A percentile compares a stretch with the other conserved stretches of the same genome.
phyloP scores from a whole-genome alignment of 2,113 vertebrate genomes.

The Channa maculata region DNA sequence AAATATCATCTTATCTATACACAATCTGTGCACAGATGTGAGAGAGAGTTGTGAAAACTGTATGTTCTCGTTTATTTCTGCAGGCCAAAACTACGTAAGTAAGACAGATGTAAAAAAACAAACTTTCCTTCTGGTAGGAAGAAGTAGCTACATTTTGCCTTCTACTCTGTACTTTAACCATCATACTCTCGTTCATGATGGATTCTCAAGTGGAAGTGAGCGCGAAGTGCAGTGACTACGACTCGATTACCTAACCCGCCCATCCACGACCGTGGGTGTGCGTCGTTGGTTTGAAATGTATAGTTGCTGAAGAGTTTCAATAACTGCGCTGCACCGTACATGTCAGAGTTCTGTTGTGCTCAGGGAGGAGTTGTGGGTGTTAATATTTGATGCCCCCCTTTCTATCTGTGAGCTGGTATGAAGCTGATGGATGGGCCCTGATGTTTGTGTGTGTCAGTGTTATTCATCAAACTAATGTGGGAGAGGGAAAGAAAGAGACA shows the following conservation, averaged over 20 bases:
- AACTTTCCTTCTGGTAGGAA: too few relatives aligned
- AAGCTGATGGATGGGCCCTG: conserved; percentile 62
- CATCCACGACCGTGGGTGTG: conserved; percentile 7
- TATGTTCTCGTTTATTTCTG: too few relatives aligned
- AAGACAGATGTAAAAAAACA: background rate
- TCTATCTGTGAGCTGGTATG: conserved; percentile 44
- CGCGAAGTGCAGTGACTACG: background rate
- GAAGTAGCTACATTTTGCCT: background rate
- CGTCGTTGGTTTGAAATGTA: conserved; percentile 45
- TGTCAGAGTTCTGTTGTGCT: conserved; percentile 52
- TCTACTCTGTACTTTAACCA: background rate
- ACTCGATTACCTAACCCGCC: conserved; percentile 7
- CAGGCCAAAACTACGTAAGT: too few relatives aligned
- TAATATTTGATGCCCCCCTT: conserved; percentile 71
- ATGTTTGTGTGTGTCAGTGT: conserved; percentile 49
- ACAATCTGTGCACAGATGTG: too few relatives aligned
- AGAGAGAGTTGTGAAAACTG: too few relatives aligned
- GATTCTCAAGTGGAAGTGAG: conserved; percentile 3
- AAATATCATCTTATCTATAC: too few relatives aligned
- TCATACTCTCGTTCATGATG: background rate
- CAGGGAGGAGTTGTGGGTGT: conserved; percentile 46
- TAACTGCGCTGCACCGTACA: conserved; percentile 57
- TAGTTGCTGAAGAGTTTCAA: conserved; percentile 57
- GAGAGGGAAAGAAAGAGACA: conserved; percentile 37
- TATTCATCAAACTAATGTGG: conserved; percentile 69